These are phyloP conservation scores for Xerus rutilus DNA, from an alignment of 2,797 vertebrate genomes.

Conservation along the genomic window DNA sequence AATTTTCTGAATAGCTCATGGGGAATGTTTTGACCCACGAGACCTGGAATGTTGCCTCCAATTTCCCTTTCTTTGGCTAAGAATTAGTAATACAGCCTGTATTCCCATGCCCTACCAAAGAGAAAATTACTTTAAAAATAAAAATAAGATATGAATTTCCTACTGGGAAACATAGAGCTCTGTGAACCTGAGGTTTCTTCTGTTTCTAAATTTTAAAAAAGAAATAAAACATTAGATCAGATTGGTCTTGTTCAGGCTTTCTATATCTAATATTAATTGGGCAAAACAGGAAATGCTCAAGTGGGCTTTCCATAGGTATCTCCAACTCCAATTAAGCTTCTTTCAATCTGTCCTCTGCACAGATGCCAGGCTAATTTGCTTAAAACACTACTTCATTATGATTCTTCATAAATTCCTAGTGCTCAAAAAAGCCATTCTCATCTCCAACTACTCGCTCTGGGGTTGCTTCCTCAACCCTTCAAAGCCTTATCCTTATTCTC, in stretches of 20 bases:
- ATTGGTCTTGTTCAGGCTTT: background rate
- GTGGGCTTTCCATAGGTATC: background rate
- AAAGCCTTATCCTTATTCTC: background rate
- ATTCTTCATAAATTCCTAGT: background rate
- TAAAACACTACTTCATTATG: background rate
- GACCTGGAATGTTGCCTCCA: background rate
- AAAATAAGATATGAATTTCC: background rate
- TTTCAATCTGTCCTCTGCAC: background rate
- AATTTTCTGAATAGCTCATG: background rate
- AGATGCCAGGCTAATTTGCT: background rate
- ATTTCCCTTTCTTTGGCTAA: conserved; percentile 30
- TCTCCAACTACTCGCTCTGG: background rate
- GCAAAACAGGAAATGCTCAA: conserved; percentile 18
- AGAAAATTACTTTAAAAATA: conserved; percentile 50
- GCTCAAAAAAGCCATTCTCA: background rate
- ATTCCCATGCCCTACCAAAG: background rate
- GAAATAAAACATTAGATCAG: background rate
- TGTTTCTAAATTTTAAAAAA: conserved; percentile 49
- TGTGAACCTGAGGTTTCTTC: background rate
- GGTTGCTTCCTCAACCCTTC: background rate
- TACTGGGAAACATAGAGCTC: background rate
- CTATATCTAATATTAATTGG: background rate
- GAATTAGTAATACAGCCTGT: conserved; percentile 32
- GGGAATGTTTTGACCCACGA: background rate
- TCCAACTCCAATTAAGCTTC: background rate